Evolutionary conservation across 1,140 invertebrate species (phyloP).

Genomic region (Drosophila triauraria): DNA sequence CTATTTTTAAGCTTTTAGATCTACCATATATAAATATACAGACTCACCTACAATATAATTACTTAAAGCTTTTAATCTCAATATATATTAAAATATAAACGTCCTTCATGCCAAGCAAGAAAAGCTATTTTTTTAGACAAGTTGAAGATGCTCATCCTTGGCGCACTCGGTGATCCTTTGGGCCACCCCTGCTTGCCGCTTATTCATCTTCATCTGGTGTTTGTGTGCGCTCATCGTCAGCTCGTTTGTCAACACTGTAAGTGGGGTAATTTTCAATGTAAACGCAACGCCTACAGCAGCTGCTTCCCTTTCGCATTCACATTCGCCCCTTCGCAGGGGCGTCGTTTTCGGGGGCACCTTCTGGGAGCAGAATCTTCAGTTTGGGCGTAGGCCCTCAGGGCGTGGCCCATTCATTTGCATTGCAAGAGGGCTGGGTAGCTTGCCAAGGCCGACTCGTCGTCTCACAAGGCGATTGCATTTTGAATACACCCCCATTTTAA

Average conservation of each 20-base stretch:
- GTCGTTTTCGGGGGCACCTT: constrained; percentile 4
- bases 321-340: neutral
- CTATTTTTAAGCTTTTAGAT: too few species aligned
- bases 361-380: constrained; percentile 34
- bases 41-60: too few species aligned
- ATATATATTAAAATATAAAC: too few species aligned
- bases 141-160: constrained; percentile 11
- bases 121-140: too few species aligned
- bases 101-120: too few species aligned
- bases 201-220: constrained; percentile 13
- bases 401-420: constrained; percentile 72
- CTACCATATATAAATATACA: too few species aligned
- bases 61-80: too few species aligned
- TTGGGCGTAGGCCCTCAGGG: constrained; percentile 53
- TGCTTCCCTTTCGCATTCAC: constrained; percentile 41
- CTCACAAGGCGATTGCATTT: constrained; percentile 67
- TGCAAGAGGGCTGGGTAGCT: constrained; percentile 15
- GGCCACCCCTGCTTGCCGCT: neutral
- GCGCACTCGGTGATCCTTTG: constrained; percentile 6
- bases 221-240: constrained; percentile 47
- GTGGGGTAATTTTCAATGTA: constrained; percentile 82
- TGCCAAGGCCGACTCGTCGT: constrained; percentile 13
- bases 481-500: constrained; percentile 53
- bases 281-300: constrained; percentile 73
- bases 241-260: constrained; percentile 68